Base-by-base conservation (phyloP, 2,797 vertebrate genomes). In the Chloroceryle inda region DNA sequence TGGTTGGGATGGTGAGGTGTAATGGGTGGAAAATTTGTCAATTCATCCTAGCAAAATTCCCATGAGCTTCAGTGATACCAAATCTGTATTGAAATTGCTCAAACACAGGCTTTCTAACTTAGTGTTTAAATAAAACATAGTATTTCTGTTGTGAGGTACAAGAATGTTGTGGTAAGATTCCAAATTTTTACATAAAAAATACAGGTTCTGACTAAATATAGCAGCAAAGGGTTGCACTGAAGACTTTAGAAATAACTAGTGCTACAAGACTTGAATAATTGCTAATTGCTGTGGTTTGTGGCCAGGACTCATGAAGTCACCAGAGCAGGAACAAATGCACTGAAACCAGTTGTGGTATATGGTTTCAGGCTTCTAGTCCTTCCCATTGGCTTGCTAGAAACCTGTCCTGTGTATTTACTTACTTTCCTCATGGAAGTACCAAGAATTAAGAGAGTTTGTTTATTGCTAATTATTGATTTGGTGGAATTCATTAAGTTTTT, bases 281-380 rank as follows among this genome's bases (percentile, higher is more conserved):
- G 74, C 81, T 82, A 76, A 86, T 79, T 76, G 35, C 9, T 67
- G 58, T 92, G 87, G 63, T 79, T 95, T 93, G 72, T 85, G 75
- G 87, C 47, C 61, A 71, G 38, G 33, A 15, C 42, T 87, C 35
- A 17, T 37, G 20, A 55, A 87, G 44, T 31, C 59, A 88, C 47
- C 33, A 42, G 19, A 79, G 50, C 7, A 79, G 71, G 67, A 88
- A 40, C 35, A 92, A 62, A 82, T 23, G 67, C 67, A 82, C 6
- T 89, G 79, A 55, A 89, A 38, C 38, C 38, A 40, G 24, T n/a
- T 85, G 78, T 62, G 74, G 68, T 69, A 47, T 88, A 85, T 76
- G 64, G 45, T 58, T 95, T 91, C 75, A 82, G 71, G 35, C 19
- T 81, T 63, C 53, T 45, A 55, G 29, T 64, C 31, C 29, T 68